Evolutionary conservation across 2,888 invertebrate species (phyloP).

Genomic region (Lasioglossum zephyrum): DNA sequence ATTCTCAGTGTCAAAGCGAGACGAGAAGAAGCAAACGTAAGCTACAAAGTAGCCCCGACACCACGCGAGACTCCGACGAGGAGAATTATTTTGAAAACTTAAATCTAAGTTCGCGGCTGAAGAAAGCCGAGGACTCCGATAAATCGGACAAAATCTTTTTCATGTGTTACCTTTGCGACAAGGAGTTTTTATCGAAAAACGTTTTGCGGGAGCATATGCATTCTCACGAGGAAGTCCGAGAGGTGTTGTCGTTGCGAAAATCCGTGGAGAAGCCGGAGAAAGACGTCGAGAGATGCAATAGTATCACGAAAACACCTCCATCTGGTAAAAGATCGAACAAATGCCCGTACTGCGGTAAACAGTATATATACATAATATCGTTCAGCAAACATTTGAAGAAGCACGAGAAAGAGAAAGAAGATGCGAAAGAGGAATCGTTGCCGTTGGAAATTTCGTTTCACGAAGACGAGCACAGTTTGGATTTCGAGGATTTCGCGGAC

Average conservation of each 20-base stretch:
- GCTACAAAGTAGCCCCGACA: constrained; percentile 50
- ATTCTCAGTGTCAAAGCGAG: constrained; percentile 58
- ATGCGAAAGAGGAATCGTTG: constrained; percentile 66
- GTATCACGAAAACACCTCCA: constrained; percentile 65
- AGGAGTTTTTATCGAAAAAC: constrained; percentile 80
- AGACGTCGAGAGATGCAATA: constrained; percentile 6
- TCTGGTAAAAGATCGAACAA: constrained; percentile 81
- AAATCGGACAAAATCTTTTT: constrained; percentile 78
- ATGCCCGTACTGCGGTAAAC: constrained; percentile 82
- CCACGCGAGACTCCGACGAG: constrained; percentile 74
- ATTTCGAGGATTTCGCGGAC: constrained; percentile 60
- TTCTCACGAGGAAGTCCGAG: constrained; percentile 81
- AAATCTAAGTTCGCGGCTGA: constrained; percentile 80
- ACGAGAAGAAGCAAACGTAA: constrained; percentile 76
- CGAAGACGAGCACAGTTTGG: constrained; percentile 73
- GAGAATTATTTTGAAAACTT: constrained; percentile 82
- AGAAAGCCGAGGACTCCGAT: constrained; percentile 71
- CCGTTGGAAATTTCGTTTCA: constrained; percentile 74
- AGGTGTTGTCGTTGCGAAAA: constrained; percentile 73
- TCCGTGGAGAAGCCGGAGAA: constrained; percentile 70
- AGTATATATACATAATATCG: constrained; percentile 82
- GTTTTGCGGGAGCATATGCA: constrained; percentile 82
- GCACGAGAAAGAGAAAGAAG: constrained; percentile 78
- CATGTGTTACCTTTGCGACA: constrained; percentile 82
- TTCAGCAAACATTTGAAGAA: constrained; percentile 82